A percentile compares a stretch with the other conserved stretches of the same genome.
Conservation (phyloP, 2,797 vertebrate species). For the Tiaroga cobitis region DNA sequence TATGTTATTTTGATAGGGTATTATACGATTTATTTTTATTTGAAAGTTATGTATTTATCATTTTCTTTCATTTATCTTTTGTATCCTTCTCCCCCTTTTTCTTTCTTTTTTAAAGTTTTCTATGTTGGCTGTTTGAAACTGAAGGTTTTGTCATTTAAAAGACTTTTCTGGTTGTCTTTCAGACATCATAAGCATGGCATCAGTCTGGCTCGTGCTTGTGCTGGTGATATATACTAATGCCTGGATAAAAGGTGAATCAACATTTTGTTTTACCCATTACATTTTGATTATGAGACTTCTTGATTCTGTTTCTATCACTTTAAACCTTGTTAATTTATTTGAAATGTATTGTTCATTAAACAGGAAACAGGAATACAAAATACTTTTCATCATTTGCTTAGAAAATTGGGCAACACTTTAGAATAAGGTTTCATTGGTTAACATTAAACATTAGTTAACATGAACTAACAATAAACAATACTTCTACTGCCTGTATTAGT, state of each 20-base stretch:
- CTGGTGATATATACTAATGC: constrained; percentile 62
- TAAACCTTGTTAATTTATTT: background rate
- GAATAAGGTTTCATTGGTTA: background rate
- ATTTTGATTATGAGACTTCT: background rate
- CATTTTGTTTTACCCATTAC: constrained; percentile 9
- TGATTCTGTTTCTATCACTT: background rate
- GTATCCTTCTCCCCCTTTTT: background rate
- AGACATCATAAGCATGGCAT: constrained; percentile 74
- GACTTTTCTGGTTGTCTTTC: constrained; percentile 38
- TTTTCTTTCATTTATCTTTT: background rate
- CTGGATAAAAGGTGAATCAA: constrained; percentile 68
- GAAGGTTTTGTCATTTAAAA: background rate
- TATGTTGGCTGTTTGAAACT: background rate
- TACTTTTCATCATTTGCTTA: background rate
- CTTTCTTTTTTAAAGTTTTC: background rate
- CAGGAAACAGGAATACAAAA: background rate
- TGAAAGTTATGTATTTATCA: too few relatives aligned
- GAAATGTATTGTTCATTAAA: background rate
- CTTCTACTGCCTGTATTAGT: background rate
- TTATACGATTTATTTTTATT: background rate
- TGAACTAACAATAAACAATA: background rate
- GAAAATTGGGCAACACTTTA: background rate
- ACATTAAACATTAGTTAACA: background rate
- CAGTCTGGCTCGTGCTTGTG: constrained; percentile 62
- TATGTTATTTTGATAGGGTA: background rate